phyloP scores from a whole-genome alignment of 2,797 vertebrate species.

The Falco concolor region DNA sequence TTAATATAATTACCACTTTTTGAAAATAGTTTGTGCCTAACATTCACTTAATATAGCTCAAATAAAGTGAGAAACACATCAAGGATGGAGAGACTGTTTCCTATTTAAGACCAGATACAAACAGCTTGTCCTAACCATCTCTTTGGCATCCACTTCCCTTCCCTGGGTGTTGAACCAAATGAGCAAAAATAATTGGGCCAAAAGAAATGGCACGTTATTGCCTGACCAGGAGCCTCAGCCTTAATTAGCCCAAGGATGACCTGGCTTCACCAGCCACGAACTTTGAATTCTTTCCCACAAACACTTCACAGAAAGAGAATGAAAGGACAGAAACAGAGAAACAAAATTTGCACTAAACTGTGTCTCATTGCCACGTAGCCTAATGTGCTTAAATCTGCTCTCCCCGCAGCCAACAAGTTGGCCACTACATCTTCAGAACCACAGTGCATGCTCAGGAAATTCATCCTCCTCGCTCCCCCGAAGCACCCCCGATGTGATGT shows the following conservation, averaged over 20 bases:
- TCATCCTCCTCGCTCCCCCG: accelerated
- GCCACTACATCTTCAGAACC: neutral
- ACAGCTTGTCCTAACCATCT: neutral
- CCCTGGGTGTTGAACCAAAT: neutral
- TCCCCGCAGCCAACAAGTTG: neutral
- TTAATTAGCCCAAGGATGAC: neutral
- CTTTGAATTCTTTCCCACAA: neutral
- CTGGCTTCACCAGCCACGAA: neutral
- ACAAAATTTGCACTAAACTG: neutral
- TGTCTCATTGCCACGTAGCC: neutral
- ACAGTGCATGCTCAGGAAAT: accelerated
- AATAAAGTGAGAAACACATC: constrained; percentile 32
- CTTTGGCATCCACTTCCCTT: neutral
- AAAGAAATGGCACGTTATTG: neutral
- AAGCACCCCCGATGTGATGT: accelerated
- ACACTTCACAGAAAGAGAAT: neutral
- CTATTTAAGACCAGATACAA: constrained; percentile 4
- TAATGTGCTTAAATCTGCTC: neutral
- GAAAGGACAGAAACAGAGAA: neutral
- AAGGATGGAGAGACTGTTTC: constrained; percentile 9
- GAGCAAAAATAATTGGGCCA: neutral
- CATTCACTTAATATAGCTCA: constrained; percentile 39
- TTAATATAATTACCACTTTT: constrained; percentile 45
- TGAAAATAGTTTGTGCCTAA: constrained; percentile 38
- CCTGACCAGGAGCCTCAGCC: neutral